phyloP scores from a whole-genome alignment of 2,888 invertebrate genomes.

The Machimus rusticus region DNA sequence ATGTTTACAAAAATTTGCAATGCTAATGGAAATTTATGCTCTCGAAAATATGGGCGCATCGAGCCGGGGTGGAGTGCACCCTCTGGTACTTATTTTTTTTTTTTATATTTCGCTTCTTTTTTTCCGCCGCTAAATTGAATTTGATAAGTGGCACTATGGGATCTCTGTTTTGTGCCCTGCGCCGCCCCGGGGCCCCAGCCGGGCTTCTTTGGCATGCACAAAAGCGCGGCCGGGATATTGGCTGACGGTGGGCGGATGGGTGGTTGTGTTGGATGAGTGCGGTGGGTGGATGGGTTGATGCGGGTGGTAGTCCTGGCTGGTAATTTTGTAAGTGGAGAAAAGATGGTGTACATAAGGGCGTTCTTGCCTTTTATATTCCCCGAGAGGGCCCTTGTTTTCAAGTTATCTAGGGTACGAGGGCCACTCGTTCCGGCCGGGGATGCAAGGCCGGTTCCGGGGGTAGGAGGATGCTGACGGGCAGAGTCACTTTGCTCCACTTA shows the following conservation, averaged over 20 bases:
- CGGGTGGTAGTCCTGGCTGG: neutral
- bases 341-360: conserved; percentile 14
- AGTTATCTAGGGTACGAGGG: conserved; percentile 30
- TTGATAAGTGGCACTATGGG: conserved; percentile 47
- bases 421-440: neutral
- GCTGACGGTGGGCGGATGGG: neutral
- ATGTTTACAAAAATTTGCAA: conserved; percentile 45
- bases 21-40: conserved; percentile 45
- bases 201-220: neutral
- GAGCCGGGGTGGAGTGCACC: conserved; percentile 17
- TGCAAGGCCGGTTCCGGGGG: neutral
- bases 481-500: conserved; percentile 34
- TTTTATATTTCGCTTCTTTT: neutral
- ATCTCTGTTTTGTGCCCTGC: conserved; percentile 27
- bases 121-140: conserved; percentile 45
- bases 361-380: conserved; percentile 29
- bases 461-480: neutral
- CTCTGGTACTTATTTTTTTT: neutral
- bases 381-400: conserved; percentile 24
- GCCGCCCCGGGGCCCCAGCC: neutral
- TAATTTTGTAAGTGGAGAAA: conserved; percentile 30
- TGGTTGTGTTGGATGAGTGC: too few species aligned
- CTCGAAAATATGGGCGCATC: conserved; percentile 42
- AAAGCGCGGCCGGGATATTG: neutral
- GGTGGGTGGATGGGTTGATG: too few species aligned